Evolutionary conservation across 1,140 invertebrate genomes (phyloP), one percentile per base, ranked within the genome.

Genomic region (Drosophila kikkawai): DNA sequence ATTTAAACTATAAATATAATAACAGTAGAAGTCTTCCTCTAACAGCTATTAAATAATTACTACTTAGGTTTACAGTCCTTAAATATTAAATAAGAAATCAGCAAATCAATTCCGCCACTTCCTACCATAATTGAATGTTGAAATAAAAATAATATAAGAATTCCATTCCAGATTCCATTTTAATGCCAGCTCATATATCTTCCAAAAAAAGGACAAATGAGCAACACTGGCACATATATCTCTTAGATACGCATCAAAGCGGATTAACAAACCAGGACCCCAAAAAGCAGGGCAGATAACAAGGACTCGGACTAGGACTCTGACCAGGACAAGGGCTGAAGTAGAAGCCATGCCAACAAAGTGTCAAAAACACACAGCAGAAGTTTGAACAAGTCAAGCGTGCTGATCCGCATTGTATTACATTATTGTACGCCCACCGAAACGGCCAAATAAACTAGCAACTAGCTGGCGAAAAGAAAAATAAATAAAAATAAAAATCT

Each of bases 351-450:
- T 50, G 75, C 70, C 75, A 79, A 70, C 86, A 75, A 88, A 88
- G 83, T 87, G 83, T 84, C 80, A 88, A 74, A 67, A 84, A 75
- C 84, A 79, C 65, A 76, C 60, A 84, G 68, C 81, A 75, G 67
- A 90, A 79, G 81, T 90, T 90, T 79, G 80, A 80, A 70, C 78
- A 90, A 90, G 84, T 90, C 84, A 90, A 90, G 84, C 85, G 81
- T 81, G 66, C 69, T 79, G 74, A 88, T 90, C 79, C 81, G 59
- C 48, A 53, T 70, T 77, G 71, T 80, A 77, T 75, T 67, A 68
- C 65, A 67, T 59, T 68, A 80, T 78, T 77, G 34, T 77, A 59
- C 50, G 75, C 64, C 75, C 75, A 69, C 73, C 39, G 32, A 79
- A 66, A 48, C 60, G 61, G 57, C 22, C 57, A 75, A 80, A 77